phyloP scores from a whole-genome alignment of 2,888 invertebrate species.

The Apamea sordens region DNA sequence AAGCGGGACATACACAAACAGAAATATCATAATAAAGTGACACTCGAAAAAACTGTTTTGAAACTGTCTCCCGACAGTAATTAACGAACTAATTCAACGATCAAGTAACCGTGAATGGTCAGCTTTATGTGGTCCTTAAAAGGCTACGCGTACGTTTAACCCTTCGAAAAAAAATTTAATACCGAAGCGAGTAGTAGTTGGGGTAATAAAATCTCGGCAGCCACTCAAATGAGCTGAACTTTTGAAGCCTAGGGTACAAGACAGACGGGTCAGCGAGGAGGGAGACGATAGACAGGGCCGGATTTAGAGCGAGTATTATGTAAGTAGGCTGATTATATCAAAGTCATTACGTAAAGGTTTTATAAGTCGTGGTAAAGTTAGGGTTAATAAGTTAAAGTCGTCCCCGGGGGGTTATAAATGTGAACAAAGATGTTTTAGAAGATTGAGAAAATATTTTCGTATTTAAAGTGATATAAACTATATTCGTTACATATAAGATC shows the following conservation, averaged over 20 bases:
- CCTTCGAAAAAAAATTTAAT: constrained; percentile 83
- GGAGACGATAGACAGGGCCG: constrained; percentile 84
- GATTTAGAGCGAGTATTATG: constrained; percentile 60
- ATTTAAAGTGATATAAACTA: background rate
- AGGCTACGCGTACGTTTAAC: constrained; percentile 83
- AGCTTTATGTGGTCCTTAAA: constrained; percentile 83
- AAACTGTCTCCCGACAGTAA: constrained; percentile 86
- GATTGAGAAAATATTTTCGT: too few species aligned
- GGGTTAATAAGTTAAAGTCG: too few species aligned
- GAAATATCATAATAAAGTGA: constrained; percentile 63
- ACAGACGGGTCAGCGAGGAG: constrained; percentile 88
- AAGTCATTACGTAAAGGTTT: background rate
- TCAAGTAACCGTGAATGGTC: constrained; percentile 88
- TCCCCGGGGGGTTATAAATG: too few species aligned
- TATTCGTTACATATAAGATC: background rate
- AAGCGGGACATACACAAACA: constrained; percentile 55
- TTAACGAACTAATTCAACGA: constrained; percentile 85
- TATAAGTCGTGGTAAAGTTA: background rate
- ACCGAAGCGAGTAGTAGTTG: constrained; percentile 88
- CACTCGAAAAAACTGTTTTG: constrained; percentile 70
- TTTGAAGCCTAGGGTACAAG: constrained; percentile 89
- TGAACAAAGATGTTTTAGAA: background rate
- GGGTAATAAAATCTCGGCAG: constrained; percentile 90
- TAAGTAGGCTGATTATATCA: background rate
- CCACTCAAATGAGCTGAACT: constrained; percentile 90